Percentiles rank a stretch among this genome's conserved stretches.
Conservation (phyloP, 2,113 vertebrate genomes). For the Calonectris borealis region DNA sequence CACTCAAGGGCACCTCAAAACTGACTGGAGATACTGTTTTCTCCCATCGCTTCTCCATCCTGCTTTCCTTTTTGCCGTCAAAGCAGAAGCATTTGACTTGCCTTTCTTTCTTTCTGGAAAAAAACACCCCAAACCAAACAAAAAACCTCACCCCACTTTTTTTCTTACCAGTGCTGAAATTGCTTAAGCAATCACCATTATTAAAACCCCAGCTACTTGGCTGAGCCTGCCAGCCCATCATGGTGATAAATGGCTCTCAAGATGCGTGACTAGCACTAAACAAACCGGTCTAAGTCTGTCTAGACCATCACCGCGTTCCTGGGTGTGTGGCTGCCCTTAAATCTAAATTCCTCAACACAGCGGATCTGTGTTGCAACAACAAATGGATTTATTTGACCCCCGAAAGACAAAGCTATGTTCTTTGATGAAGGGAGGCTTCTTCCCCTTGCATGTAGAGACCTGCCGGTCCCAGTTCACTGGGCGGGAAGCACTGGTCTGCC, state of each 20-base stretch:
- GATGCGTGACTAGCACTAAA: not conserved
- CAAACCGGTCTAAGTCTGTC: not conserved
- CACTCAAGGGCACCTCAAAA: not conserved
- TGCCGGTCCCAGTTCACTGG: not conserved
- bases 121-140: not conserved
- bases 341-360: not conserved
- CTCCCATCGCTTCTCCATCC: not conserved
- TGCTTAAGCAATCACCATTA: not conserved
- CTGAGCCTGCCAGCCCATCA: not conserved
- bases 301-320: rapidly evolving
- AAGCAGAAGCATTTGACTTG: not conserved
- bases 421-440: not conserved
- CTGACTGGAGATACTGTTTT: not conserved
- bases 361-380: not conserved
- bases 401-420: not conserved
- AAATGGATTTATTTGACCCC: not conserved
- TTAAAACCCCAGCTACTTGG: not conserved
- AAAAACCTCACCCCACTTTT: not conserved
- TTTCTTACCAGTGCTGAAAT: not conserved
- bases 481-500: not conserved
- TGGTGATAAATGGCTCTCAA: not conserved
- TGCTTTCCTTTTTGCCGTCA: not conserved
- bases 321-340: not conserved
- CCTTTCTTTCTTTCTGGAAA: not conserved
- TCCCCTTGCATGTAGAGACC: not conserved